These are phyloP conservation scores for Corythornis vintsioides DNA, from an alignment of 2,113 vertebrate genomes.

Conservation along the genomic window DNA sequence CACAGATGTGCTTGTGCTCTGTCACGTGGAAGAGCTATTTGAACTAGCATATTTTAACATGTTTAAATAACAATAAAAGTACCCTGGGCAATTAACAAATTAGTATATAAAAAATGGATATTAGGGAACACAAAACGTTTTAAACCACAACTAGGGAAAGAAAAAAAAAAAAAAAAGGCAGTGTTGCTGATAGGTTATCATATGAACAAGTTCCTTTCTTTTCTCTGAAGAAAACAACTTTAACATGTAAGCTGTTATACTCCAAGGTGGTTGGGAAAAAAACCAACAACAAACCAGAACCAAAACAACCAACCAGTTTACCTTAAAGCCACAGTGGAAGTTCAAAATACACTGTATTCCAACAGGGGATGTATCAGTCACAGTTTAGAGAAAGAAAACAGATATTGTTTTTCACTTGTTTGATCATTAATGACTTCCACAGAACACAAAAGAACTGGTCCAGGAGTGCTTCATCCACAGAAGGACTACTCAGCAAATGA, in stretches of 20 bases:
- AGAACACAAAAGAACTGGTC: background rate
- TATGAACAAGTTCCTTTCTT: background rate
- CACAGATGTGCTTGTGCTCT: background rate
- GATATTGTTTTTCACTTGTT: background rate
- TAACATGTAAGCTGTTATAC: background rate
- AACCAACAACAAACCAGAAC: background rate
- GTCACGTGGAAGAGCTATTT: background rate
- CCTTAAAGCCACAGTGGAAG: background rate
- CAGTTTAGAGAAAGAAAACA: background rate
- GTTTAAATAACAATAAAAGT: background rate
- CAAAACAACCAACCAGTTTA: background rate
- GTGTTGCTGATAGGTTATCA: background rate
- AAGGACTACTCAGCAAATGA: background rate
- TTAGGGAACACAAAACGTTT: background rate
- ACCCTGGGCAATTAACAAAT: background rate
- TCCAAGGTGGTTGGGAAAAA: background rate
- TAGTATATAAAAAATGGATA: background rate
- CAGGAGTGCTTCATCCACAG: background rate
- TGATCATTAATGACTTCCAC: background rate
- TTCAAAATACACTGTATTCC: background rate
- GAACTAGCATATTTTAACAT: background rate
- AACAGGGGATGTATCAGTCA: background rate
- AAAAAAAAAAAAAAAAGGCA: background rate
- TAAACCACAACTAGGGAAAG: background rate
- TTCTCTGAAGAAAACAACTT: background rate